These are phyloP conservation scores for Sebastes matsubarae DNA, from an alignment of 2,797 vertebrate genomes.

Conservation along the genomic window DNA sequence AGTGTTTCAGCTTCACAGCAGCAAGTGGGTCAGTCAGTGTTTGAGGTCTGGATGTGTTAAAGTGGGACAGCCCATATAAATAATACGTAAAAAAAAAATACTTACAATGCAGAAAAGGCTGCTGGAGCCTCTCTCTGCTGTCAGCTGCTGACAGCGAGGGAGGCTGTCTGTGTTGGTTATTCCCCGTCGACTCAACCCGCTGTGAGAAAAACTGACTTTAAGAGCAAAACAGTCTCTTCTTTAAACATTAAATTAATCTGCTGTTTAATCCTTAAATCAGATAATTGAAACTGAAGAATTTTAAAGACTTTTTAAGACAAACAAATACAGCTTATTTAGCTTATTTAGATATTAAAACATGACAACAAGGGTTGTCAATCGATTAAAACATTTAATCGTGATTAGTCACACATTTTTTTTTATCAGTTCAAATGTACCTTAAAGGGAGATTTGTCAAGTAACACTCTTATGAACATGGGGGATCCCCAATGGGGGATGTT, in stretches of 20 bases:
- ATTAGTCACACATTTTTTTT: too few species aligned
- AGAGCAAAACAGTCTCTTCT: neutral
- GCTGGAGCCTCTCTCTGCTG: conserved; percentile 12
- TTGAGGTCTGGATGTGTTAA: conserved; percentile 24
- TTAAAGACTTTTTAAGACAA: neutral
- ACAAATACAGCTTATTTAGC: neutral
- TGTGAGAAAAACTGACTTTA: neutral
- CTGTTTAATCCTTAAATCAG: neutral
- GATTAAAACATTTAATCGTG: too few species aligned
- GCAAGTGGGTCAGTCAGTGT: conserved; percentile 47
- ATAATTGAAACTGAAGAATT: neutral
- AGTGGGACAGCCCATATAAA: conserved; percentile 50
- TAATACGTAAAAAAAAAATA: conserved; percentile 23
- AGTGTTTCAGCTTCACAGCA: neutral
- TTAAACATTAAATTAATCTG: neutral
- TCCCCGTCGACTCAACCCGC: neutral
- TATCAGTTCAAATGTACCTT: too few species aligned
- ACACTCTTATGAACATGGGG: too few species aligned
- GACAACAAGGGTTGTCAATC: neutral
- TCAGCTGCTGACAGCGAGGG: conserved; percentile 26
- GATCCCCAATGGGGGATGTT: too few species aligned
- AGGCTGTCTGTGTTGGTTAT: neutral
- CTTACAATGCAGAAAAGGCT: conserved; percentile 45
- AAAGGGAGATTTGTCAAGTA: too few species aligned
- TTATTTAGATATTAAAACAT: neutral